Evolutionary conservation across 2,888 invertebrate genomes (phyloP), one percentile per base, ranked within the genome.

Genomic region (Rhynchonema sp.): DNA sequence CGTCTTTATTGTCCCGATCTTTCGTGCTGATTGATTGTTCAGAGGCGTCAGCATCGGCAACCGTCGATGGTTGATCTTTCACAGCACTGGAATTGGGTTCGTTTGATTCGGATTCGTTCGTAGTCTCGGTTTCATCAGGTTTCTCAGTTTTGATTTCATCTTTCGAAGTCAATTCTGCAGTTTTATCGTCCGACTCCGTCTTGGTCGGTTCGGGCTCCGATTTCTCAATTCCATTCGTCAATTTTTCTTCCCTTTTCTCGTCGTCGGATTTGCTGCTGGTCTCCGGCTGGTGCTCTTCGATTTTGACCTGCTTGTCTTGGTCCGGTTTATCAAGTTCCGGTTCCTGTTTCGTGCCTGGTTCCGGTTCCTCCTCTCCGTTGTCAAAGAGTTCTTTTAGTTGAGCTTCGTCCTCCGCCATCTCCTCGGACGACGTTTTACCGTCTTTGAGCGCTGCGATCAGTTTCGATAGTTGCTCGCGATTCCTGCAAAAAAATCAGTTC

Each of bases 391-490:
- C n/a, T n/a, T n/a, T n/a, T n/a, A n/a, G n/a, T n/a, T n/a, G n/a
- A 13, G 38, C 38, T 38, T 13, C 20, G 38, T 13, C 20, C 20
- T 38, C 38, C 38, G 38, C 9, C 20, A 20, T 38, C 20, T 38
- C 38, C 13, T 38, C 38, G 20, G 38, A 9, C 20, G 38, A 38
- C 20, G 38, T 38, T 49, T 67, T 61, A 62, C 61, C 46, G 59
- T 63, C 62, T 59, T 64, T 65, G 58, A 66, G 61, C 57, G 64
- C 56, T 6, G 60, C 78, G 72, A 91, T 87, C 46, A 92, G 79
- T 70, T 81, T 81, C 13, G 84, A 82, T 66, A 94, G 78, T 66
- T 86, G 86, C 65, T 85, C 85, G 64, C 87, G 78, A 77, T 38
- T 56, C 63, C 29, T 22, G 46, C n/a, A n/a, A n/a, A n/a, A n/a